Evolutionary conservation across 2,888 invertebrate species (phyloP).

Genomic region (Julus scanicus): DNA sequence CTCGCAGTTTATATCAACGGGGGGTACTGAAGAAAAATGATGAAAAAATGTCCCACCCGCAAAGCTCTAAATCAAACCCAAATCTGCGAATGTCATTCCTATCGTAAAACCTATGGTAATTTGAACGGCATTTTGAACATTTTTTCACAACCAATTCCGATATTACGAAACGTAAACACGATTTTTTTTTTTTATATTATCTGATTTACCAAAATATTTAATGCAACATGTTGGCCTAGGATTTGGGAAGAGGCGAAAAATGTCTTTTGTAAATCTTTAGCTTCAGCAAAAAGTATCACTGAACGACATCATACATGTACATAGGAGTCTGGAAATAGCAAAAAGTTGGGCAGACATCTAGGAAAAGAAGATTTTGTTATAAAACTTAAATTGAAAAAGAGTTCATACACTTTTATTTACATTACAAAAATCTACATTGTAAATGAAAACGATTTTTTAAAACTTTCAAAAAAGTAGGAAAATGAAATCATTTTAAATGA

Average conservation of each 20-base stretch:
- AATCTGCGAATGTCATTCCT: conserved; percentile 17
- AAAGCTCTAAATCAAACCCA: conserved; percentile 20
- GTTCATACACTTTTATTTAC: no score
- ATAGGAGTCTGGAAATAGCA: neutral
- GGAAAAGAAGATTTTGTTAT: neutral
- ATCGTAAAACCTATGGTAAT: neutral
- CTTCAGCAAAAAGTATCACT: neutral
- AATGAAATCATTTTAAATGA: no score
- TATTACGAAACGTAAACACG: neutral
- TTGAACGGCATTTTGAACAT: neutral
- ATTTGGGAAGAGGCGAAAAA: neutral
- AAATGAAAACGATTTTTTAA: no score
- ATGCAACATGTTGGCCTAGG: neutral
- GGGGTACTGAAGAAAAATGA: neutral
- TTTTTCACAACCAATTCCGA: neutral
- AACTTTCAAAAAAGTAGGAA: no score
- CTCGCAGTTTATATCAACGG: neutral
- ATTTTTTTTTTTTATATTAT: neutral
- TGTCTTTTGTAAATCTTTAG: neutral
- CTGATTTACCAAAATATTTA: neutral
- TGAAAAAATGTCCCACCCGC: conserved; percentile 9
- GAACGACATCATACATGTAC: neutral
- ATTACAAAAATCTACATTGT: no score
- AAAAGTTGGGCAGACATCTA: neutral
- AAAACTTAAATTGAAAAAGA: neutral